phyloP scores from a whole-genome alignment of 2,797 vertebrate species.

The Adelosebastes latens region DNA sequence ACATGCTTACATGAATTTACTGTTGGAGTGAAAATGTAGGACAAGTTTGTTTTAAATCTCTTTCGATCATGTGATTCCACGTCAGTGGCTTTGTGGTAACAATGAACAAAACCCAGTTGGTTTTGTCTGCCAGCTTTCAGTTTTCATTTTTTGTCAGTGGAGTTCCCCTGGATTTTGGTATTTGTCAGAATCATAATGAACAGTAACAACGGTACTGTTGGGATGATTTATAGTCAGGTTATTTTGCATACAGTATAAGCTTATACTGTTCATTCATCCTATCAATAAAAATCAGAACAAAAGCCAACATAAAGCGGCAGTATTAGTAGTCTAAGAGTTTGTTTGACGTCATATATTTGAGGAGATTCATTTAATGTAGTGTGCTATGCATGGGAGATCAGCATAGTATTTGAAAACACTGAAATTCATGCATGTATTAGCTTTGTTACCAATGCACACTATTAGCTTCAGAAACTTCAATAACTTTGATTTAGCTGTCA shows the following conservation, averaged over 20 bases:
- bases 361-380: not conserved
- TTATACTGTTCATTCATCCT: not conserved
- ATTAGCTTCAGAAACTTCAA: not conserved
- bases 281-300: not conserved
- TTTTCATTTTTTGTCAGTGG: not conserved
- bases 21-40: not conserved
- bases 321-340: not conserved
- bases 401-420: not conserved
- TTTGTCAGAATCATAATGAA: not conserved
- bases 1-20: not conserved
- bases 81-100: not conserved
- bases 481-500: not conserved
- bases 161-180: slow-evolving; percentile 12
- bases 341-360: not conserved
- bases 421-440: not conserved
- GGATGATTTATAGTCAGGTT: not conserved
- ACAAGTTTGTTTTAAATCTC: slow-evolving; percentile 5
- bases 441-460: not conserved
- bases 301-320: not conserved
- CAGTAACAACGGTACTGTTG: accelerated
- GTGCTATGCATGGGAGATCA: not conserved
- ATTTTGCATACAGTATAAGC: not conserved
- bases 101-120: not conserved
- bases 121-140: not conserved
- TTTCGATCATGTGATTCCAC: not conserved